Evolutionary conservation across 2,113 vertebrate genomes (phyloP), one percentile per base, ranked within the genome.

Genomic region (Anoplopoma fimbria): DNA sequence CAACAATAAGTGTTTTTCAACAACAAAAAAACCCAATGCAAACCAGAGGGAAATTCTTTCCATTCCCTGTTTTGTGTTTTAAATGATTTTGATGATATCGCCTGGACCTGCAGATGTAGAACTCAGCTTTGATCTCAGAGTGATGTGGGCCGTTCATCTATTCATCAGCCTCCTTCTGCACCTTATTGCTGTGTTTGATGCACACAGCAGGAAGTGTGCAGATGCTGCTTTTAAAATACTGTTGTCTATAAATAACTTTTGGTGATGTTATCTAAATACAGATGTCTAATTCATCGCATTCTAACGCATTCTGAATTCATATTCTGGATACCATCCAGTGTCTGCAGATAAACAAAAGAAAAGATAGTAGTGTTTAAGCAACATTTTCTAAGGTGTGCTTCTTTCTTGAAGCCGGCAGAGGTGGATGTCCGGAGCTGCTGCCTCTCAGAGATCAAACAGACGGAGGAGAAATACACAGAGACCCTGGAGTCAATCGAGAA

Each of bases 391-490:
- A 80, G 33, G 1, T 62, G n/a, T 82, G 13, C 65, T 29, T 89
- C 14, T 83, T 72, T 80, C 29, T 61, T 92, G 91, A 93, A 89
- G 86, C 93, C 93, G 89, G 93, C 89, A 62, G 97, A 98, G 93
- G 95, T 96, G 72, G 97, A 99, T 17, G 94, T 99, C 76, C 95
- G 97, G 27, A 96, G 94, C 93, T 99, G 97, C 91, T 99, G 97
- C 87, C 95, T 99, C 19, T 75, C 94, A 70, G 97, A 99, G 94
- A 98, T 99, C 93, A 97, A 97, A 88, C 97, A 98, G 93, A 99
- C 97, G 1, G 97, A 99, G 84, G 97, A 98, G 94, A 98, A 97
- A 91, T 99, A 99, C 77, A 97, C 97, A 4, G 97, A 98, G 92
- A 98, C 97, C 0, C 87, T 99, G 93, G 97, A 98, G 91, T 99